Base-by-base conservation (phyloP, 1,140 invertebrate genomes). In the Micrasema minimum region DNA sequence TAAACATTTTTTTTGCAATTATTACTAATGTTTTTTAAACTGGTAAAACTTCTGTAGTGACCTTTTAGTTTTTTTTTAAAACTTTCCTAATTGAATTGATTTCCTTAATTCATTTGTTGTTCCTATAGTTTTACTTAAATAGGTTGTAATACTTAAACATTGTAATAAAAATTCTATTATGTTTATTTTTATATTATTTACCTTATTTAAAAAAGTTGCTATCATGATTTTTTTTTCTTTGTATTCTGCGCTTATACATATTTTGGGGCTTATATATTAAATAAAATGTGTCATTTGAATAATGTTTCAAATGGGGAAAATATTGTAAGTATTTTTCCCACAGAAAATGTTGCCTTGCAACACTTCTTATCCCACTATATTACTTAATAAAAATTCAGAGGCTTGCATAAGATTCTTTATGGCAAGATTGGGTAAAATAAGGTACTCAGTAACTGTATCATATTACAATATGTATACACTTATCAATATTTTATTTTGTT, bases 51-150 rank as follows among this genome's bases (percentile, higher is more conserved):
- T 59, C 37, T 59, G 37, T 41, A 59, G 35, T 59, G 18, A 59
- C 12, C 20, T 18, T 7, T 59, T 18, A 12, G 10, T 59, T n/a
- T n/a, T n/a, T n/a, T n/a, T 59, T 38, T 59, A 59, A 59, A 38
- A 38, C 26, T 59, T 38, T 59, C 55, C 55, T 41, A 59, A 59
- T 59, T 31, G 37, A 59, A 41, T 41, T 16, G 14, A 59, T 59
- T 59, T 59, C 55, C 55, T 59, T 16, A 59, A 59, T 59, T 41
- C 20, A 59, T 59, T 59, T 59, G 55, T 41, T 59, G 55, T 59
- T 59, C 55, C 55, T 35, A 5, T 59, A 59, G 38, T 41, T 41
- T 38, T 59, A 41, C 37, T 20, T 10, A 48, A 4, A 7, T 31
- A 4, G 26, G 7, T 31, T 2, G 2, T 4, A 31, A 31, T 48